Evolutionary conservation across 1,140 invertebrate genomes (phyloP), one percentile per base, ranked within the genome.

Genomic region (Aphaenogaster floridana): DNA sequence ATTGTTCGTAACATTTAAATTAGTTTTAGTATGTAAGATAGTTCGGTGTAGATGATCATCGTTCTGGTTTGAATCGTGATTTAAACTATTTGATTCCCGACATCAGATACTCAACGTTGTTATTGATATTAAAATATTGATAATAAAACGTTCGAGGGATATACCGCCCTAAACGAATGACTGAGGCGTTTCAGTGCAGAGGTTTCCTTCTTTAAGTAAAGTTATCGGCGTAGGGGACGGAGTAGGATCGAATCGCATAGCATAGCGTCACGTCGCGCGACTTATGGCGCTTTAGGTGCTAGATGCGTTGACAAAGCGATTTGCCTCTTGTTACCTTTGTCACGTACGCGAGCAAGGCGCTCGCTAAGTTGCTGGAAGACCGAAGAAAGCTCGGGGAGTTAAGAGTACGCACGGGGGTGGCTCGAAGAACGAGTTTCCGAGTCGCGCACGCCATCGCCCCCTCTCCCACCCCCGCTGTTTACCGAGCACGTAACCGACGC

Each of bases 301-400:
- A 79, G 89, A 76, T 88, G 86, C 90, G 89, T 91, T 90, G 86
- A 90, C 90, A 91, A 91, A 91, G 89, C 90, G 86, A 91, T 91
- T 91, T 91, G 86, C 86, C 81, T 90, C 90, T 90, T 91, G 90
- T 90, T 90, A 91, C 89, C 81, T 91, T 74, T 72, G 89, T 90
- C 90, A 91, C 90, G 90, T 90, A 88, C 61, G 80, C 52, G 72
- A 71, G 36, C 87, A 68, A 86, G 77, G 63, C 52, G 69, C 61
- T 77, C 86, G 52, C 77, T 86, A 90, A 91, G 87, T 91, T 90
- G 77, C 59, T 76, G 52, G 59, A 54, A 83, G 77, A 48, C 76
- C 50, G 81, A 83, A 59, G 64, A 61, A 88, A 72, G 68, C 81
- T 72, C 81, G 69, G 48, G 57, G 66, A 39, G 59, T 78, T 77